A percentile compares a stretch with the other conserved stretches of the same genome.
Evolutionary conservation across 2,888 invertebrate genomes (phyloP).

Genomic region (Calephelis perditalis): DNA sequence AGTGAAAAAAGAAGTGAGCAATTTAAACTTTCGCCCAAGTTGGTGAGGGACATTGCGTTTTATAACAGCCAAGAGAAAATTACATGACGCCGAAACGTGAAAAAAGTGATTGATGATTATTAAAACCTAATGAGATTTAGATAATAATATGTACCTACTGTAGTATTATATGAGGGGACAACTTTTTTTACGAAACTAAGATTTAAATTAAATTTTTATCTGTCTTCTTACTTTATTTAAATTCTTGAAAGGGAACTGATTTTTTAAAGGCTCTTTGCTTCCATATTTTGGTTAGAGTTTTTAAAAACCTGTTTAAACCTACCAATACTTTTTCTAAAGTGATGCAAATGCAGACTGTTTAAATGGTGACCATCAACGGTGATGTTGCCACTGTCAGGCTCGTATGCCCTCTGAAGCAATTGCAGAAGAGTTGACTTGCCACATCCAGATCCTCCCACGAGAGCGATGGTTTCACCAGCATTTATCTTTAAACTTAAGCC

Average conservation of each 20-base stretch:
- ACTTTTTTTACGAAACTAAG: too few species aligned
- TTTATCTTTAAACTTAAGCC: constrained; percentile 79
- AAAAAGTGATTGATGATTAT: constrained; percentile 8
- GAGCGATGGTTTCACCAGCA: constrained; percentile 83
- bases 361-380: constrained; percentile 81
- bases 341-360: constrained; percentile 78
- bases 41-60: constrained; percentile 53
- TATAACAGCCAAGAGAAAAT: constrained; percentile 59
- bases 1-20: constrained; percentile 70
- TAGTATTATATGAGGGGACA: too few species aligned
- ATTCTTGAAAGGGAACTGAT: too few species aligned
- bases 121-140: constrained; percentile 18
- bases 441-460: constrained; percentile 86
- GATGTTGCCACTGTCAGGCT: constrained; percentile 78
- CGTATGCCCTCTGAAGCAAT: constrained; percentile 85
- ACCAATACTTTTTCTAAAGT: constrained; percentile 61
- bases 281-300: too few species aligned
- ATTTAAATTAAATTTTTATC: too few species aligned
- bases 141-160: too few species aligned
- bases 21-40: constrained; percentile 65
- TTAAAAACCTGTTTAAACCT: constrained; percentile 21
- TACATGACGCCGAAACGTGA: constrained; percentile 42
- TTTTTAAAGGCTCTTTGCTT: too few species aligned
- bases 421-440: constrained; percentile 90
- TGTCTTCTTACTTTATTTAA: too few species aligned